Percentiles rank a stretch among this genome's conserved stretches.
Evolutionary conservation across 2,113 vertebrate genomes (phyloP).

Genomic region (Muscicapa adusta): DNA sequence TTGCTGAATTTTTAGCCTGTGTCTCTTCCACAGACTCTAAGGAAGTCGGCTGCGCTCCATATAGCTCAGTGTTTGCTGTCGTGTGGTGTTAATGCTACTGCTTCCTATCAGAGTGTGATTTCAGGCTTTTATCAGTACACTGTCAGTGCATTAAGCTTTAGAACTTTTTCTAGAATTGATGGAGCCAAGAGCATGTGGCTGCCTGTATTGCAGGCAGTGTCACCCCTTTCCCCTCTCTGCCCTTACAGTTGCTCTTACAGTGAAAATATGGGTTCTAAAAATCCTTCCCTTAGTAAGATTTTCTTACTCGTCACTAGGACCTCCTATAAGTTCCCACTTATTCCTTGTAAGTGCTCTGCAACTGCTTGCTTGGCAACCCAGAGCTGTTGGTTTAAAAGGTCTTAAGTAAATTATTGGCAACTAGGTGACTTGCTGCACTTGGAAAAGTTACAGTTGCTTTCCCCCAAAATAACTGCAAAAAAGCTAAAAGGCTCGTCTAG

Average conservation of each 20-base stretch:
- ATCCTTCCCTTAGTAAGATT: not conserved
- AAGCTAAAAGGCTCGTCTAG: not conserved
- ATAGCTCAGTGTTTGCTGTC: not conserved
- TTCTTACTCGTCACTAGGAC: not conserved
- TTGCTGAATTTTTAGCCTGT: not conserved
- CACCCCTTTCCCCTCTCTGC: fast-evolving
- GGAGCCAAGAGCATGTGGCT: too few species aligned
- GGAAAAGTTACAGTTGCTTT: not conserved
- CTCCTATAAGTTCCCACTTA: not conserved
- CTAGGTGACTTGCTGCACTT: not conserved
- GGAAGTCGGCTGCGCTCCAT: not conserved
- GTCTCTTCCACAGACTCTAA: not conserved
- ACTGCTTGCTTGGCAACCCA: not conserved
- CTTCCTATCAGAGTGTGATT: not conserved
- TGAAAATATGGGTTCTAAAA: not conserved
- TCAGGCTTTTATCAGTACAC: not conserved
- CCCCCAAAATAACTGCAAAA: not conserved
- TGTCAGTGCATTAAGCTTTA: not conserved
- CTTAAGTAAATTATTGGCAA: not conserved
- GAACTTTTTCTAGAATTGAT: not conserved
- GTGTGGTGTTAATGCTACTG: not conserved
- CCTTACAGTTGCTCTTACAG: not conserved
- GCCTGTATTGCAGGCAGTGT: not conserved
- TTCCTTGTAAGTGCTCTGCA: not conserved
- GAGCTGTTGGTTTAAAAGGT: not conserved